These are phyloP conservation scores for Acholoe squamosa DNA, from an alignment of 2,888 invertebrate species.

Conservation along the genomic window DNA sequence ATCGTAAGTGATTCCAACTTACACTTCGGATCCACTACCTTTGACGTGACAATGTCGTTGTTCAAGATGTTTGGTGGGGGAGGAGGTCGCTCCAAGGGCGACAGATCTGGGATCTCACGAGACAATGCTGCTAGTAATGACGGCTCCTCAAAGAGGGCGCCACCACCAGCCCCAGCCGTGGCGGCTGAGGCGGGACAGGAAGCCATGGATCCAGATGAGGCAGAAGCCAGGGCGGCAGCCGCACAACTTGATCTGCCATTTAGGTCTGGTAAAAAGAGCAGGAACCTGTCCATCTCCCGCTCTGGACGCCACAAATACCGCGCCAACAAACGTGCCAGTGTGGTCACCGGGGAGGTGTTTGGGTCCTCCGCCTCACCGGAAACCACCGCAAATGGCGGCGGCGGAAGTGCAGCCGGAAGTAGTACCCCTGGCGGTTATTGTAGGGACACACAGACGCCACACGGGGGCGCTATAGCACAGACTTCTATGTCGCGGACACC, in stretches of 20 bases:
- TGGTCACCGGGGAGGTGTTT: conserved; percentile 40
- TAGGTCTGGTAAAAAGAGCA: conserved; percentile 39
- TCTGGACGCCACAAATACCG: conserved; percentile 56
- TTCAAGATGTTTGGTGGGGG: conserved; percentile 29
- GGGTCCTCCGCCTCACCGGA: neutral
- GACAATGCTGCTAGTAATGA: neutral
- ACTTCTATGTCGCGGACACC: conserved; percentile 19
- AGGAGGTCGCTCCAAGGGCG: neutral
- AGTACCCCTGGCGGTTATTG: neutral
- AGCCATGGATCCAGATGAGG: conserved; percentile 46
- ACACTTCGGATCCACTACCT: neutral
- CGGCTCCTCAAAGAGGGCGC: neutral
- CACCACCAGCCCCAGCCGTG: conserved; percentile 11
- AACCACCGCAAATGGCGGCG: neutral
- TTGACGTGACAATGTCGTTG: neutral
- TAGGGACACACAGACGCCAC: conserved; percentile 18
- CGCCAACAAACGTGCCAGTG: conserved; percentile 31
- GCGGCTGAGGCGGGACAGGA: neutral
- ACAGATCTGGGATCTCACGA: neutral
- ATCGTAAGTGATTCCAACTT: too few species aligned
- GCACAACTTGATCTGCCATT: conserved; percentile 52
- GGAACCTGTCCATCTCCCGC: conserved; percentile 62
- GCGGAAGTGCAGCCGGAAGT: neutral
- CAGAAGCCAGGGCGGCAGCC: conserved; percentile 35
- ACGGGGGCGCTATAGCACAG: conserved; percentile 16